Percentiles rank a stretch among this genome's conserved stretches.
These are phyloP conservation scores for Drosophila merina DNA, from an alignment of 2,888 invertebrate species.

Conservation along the genomic window DNA sequence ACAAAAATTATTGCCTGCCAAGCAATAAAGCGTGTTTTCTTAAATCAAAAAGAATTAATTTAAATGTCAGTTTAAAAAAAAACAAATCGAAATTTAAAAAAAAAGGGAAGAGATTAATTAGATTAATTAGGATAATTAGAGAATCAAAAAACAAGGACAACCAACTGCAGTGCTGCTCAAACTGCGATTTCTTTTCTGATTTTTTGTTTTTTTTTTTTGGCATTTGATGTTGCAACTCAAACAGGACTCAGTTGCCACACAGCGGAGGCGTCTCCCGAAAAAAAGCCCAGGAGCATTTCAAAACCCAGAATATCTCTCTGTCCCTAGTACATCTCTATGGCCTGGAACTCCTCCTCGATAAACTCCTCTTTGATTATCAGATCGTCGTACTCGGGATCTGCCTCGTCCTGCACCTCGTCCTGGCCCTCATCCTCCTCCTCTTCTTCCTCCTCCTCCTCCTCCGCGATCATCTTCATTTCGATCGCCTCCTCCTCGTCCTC, in stretches of 20 bases:
- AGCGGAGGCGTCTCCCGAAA: too few species aligned
- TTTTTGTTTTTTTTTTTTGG: too few species aligned
- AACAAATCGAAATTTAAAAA: too few species aligned
- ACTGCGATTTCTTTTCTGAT: not conserved
- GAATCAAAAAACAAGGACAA: conserved; percentile 3
- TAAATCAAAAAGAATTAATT: not conserved
- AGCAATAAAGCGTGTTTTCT: conserved; percentile 35
- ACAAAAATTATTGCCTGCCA: conserved; percentile 44
- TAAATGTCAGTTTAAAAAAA: not conserved
- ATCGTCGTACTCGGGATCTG: conserved; percentile 48
- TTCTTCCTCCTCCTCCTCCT: conserved; percentile 48
- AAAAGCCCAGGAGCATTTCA: conserved; percentile 43
- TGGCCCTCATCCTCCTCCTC: conserved; percentile 9
- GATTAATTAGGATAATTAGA: too few species aligned
- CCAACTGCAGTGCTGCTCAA: conserved; percentile 35
- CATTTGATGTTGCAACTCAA: conserved; percentile 3
- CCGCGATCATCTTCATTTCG: conserved; percentile 31
- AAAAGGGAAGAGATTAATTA: too few species aligned
- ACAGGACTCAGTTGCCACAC: conserved; percentile 21
- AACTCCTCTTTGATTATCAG: conserved; percentile 60
- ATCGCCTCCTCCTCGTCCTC: conserved; percentile 44
- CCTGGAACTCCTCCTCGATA: conserved; percentile 61
- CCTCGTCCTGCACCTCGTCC: conserved; percentile 33
- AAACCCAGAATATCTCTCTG: conserved; percentile 9
- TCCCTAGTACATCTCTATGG: conserved; percentile 69